Conservation (phyloP, 2,888 invertebrate species). For the Cerastis leucographa region DNA sequence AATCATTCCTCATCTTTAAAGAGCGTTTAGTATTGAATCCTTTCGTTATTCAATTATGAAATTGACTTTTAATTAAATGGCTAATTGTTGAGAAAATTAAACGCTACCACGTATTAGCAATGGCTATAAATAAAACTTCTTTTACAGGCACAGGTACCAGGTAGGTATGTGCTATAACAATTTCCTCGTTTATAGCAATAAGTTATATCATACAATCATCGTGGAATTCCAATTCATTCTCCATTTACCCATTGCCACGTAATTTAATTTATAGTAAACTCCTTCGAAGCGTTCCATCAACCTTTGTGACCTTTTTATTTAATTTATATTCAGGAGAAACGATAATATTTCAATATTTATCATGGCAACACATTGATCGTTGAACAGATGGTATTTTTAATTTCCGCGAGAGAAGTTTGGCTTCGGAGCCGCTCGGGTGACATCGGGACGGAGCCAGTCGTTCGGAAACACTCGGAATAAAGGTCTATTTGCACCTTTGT, state of each 20-base stretch:
- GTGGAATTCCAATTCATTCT: constrained; percentile 11
- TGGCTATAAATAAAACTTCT: neutral
- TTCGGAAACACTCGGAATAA: constrained; percentile 63
- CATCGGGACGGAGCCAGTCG: constrained; percentile 63
- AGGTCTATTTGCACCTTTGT: constrained; percentile 69
- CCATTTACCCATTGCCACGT: constrained; percentile 2
- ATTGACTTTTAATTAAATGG: neutral
- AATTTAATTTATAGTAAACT: constrained; percentile 35
- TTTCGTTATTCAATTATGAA: neutral
- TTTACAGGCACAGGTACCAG: neutral
- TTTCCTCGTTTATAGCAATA: constrained; percentile 3
- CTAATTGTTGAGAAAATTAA: neutral
- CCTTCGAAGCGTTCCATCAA: constrained; percentile 49
- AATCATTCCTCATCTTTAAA: neutral
- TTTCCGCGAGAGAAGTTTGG: constrained; percentile 61
- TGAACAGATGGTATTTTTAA: constrained; percentile 69
- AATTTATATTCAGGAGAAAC: constrained; percentile 50
- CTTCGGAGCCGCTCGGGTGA: constrained; percentile 31
- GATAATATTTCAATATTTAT: constrained; percentile 63
- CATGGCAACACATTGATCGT: constrained; percentile 54
- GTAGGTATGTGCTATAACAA: neutral
- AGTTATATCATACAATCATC: neutral
- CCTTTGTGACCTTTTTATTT: constrained; percentile 47
- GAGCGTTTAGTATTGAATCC: neutral
- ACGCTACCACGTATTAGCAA: neutral